Evolutionary conservation across 1,140 invertebrate species (phyloP).

Genomic region (Acromyrmex heyeri): DNA sequence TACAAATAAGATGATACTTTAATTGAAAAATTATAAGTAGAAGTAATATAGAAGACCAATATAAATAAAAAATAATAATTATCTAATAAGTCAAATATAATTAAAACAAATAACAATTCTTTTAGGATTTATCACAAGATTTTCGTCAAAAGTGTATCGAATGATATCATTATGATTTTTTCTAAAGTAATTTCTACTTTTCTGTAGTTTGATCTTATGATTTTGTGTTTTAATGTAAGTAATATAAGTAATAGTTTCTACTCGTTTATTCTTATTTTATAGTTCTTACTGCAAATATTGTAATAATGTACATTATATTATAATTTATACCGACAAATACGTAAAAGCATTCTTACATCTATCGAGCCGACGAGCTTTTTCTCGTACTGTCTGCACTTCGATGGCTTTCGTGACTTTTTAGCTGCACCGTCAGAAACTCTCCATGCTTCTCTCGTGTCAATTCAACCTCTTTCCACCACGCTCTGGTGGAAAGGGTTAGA

Average conservation of each 20-base stretch:
- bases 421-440: conserved; percentile 48
- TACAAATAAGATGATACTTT: not conserved
- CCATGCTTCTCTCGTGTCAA: conserved; percentile 64
- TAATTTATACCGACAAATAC: conserved; percentile 19
- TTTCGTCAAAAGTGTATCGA: too few relatives aligned
- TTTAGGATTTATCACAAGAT: not conserved
- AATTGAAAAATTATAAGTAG: not conserved
- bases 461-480: conserved; percentile 48
- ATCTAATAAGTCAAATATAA: not conserved
- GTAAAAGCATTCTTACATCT: conserved; percentile 41
- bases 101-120: not conserved
- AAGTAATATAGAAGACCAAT: not conserved
- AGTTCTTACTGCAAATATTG: not conserved
- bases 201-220: too few relatives aligned
- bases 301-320: not conserved
- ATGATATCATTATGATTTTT: too few relatives aligned
- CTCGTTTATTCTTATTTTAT: not conserved
- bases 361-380: conserved; percentile 27
- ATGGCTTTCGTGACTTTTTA: conserved; percentile 69
- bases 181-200: too few relatives aligned
- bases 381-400: conserved; percentile 10
- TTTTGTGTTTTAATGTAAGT: too few relatives aligned
- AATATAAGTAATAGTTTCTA: not conserved
- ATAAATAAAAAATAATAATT: not conserved
- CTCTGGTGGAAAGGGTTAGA: conserved; percentile 66